Conservation (phyloP, 2,113 vertebrate genomes). For the Dipodomys spectabilis region DNA sequence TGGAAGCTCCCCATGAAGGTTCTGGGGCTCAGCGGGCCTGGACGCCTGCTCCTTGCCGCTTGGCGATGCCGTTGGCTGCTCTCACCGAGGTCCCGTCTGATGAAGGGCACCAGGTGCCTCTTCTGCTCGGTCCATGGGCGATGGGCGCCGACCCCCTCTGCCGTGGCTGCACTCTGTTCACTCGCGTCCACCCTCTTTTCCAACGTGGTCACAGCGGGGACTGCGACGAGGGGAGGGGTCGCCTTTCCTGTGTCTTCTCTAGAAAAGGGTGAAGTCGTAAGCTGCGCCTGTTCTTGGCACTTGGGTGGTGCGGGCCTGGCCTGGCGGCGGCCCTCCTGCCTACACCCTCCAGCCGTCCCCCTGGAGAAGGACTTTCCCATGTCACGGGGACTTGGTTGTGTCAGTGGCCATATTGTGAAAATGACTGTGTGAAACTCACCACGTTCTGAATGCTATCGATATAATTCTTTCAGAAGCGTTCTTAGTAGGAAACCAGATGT, state of each 20-base stretch:
- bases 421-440: background rate
- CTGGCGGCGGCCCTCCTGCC: no score
- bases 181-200: background rate
- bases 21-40: background rate
- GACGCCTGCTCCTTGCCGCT: background rate
- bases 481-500: background rate
- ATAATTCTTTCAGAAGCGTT: background rate
- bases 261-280: no score
- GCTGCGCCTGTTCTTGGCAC: no score
- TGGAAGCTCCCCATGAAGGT: fast-evolving
- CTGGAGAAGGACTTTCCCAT: no score
- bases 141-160: no score
- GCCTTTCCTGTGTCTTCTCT: no score
- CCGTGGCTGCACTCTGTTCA: no score
- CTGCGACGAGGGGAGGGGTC: background rate
- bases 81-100: background rate
- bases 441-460: background rate
- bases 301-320: no score
- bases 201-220: background rate
- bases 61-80: background rate
- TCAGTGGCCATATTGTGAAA: background rate
- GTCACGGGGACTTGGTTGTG: no score
- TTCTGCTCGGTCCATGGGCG: fast-evolving
- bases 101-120: background rate
- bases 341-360: no score